phyloP scores from a whole-genome alignment of 2,113 vertebrate genomes.

The Gobius niger region DNA sequence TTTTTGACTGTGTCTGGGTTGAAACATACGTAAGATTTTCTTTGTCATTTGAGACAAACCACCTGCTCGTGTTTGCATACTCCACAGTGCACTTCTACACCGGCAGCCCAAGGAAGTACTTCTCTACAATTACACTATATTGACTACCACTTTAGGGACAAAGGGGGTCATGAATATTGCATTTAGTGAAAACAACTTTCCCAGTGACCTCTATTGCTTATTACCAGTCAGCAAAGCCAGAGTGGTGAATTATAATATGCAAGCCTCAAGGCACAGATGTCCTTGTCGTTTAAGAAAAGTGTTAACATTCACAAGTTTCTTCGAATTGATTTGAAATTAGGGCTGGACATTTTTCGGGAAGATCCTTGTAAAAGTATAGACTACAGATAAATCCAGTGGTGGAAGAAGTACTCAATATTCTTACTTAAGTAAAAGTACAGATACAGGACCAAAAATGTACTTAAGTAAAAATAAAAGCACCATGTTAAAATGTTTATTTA shows the following conservation, averaged over 20 bases:
- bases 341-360: too few relatives aligned
- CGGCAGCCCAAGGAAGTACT: slow-evolving; percentile 34
- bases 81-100: not conserved
- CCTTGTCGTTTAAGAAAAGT: too few relatives aligned
- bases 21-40: slow-evolving; percentile 63
- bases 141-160: slow-evolving; percentile 4
- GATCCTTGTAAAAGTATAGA: too few relatives aligned
- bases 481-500: too few relatives aligned
- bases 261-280: not conserved
- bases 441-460: too few relatives aligned
- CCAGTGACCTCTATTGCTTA: not conserved
- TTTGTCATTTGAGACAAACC: slow-evolving; percentile 62
- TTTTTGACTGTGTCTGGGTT: slow-evolving; percentile 25
- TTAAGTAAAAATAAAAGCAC: too few relatives aligned
- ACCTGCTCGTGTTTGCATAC: slow-evolving; percentile 57
- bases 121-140: slow-evolving; percentile 10
- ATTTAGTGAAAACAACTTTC: not conserved
- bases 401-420: too few relatives aligned
- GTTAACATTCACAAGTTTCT: not conserved
- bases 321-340: slow-evolving; percentile 2
- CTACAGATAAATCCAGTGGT: too few relatives aligned
- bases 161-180: not conserved
- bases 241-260: slow-evolving; percentile 15
- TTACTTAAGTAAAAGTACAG: too few relatives aligned
- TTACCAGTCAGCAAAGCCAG: not conserved